Base-by-base conservation (phyloP, 2,113 vertebrate species). In the Muntiacus reevesi region DNA sequence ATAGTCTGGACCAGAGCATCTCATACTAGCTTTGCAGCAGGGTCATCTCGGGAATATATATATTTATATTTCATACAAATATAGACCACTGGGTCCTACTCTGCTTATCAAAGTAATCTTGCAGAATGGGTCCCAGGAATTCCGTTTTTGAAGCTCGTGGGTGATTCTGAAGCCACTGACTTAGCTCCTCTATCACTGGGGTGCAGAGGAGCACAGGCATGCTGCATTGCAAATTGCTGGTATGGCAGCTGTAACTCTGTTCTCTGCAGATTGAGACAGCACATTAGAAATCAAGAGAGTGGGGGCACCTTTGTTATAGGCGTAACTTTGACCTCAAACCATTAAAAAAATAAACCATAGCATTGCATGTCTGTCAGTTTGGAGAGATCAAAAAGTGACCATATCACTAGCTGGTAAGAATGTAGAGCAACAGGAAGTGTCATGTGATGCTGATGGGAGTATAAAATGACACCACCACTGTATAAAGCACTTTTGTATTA, bases 121-220 rank as follows among this genome's bases (percentile, higher is more conserved):
- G 30, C 7, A 45, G 36, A 13, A 8, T 28, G 40, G 40, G 43
- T 33, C 4, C n/a, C 10, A 9, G 36, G 14, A 12, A 89, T 87
- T 93, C n/a, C 9, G 33, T 11, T 62, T 83, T 25, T 47, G 5
- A 74, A 40, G 52, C 59, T 86, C 36, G 17, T 9, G 5, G 21
- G 27, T 15, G 52, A 85, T 74, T 81, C 50, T 50, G 71, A 88
- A 82, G 60, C 7, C 7, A 15, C 19, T 13, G 76, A 30, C 8
- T 5, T 25, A 28, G 16, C 6, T 47, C 30, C 3, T 3, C 0
- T 13, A 3, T 62, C 40, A 0, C 52, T 13, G 19, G 43, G 16
- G 47, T 28, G 1, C 62, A 33, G 81, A 19, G 23, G 74, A 45
- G 27, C 54, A 7, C 2, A 15, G 19, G n/a, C 0, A 2, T 57